These are phyloP conservation scores for Luperina testacea DNA, from an alignment of 2,888 invertebrate genomes.

Conservation along the genomic window DNA sequence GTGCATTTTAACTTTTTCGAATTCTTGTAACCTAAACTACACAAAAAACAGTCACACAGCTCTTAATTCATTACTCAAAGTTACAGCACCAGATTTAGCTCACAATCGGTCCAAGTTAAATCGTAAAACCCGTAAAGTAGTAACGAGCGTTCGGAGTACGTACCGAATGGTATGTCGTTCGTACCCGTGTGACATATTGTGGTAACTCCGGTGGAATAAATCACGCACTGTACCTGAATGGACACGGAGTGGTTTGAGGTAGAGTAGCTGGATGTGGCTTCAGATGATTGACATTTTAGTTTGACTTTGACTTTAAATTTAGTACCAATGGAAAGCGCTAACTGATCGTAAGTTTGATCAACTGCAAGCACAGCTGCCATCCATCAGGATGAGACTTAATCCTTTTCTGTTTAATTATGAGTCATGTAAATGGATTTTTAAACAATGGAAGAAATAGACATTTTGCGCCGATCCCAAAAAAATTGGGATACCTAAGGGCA, in stretches of 20 bases:
- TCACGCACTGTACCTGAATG: constrained; percentile 77
- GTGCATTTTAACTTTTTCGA: not conserved
- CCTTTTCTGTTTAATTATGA: too few species aligned
- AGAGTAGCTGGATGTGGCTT: constrained; percentile 52
- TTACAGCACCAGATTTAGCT: constrained; percentile 49
- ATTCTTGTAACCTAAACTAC: too few species aligned
- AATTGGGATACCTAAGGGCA: too few species aligned
- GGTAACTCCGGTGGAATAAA: constrained; percentile 79
- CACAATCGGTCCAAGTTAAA: constrained; percentile 62
- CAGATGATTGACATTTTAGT: not conserved
- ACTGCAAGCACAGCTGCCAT: too few species aligned
- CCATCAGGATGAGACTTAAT: too few species aligned
- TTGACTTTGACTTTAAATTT: too few species aligned
- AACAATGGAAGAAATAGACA: too few species aligned
- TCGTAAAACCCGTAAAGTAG: constrained; percentile 63
- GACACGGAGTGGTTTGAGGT: constrained; percentile 51
- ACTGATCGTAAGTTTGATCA: not conserved
- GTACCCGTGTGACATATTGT: constrained; percentile 81
- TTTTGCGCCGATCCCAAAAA: too few species aligned
- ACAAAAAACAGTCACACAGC: constrained; percentile 16
- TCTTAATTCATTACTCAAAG: constrained; percentile 49
- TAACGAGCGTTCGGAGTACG: constrained; percentile 74
- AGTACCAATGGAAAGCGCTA: not conserved
- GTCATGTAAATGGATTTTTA: too few species aligned
- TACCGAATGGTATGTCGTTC: constrained; percentile 74